Evolutionary conservation across 1,140 invertebrate species (phyloP).

Genomic region (Ylistrum balloti): DNA sequence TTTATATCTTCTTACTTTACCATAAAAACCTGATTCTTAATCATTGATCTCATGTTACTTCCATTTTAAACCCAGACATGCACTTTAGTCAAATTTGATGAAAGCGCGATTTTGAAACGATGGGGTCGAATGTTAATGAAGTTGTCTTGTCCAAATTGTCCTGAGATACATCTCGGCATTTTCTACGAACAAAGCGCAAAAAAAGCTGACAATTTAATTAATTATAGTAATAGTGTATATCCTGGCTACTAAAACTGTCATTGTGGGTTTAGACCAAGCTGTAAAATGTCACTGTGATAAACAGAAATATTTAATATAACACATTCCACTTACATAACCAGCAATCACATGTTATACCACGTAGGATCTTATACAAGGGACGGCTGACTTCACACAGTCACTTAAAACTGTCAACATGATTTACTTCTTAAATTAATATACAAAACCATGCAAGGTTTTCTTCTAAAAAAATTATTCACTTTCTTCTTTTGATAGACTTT

Average conservation of each 20-base stretch:
- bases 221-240: slow-evolving; percentile 27
- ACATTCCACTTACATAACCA: slow-evolving; percentile 6
- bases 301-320: slow-evolving; percentile 40
- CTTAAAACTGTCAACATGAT: background rate
- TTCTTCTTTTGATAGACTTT: background rate
- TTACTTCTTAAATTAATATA: background rate
- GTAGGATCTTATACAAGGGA: background rate
- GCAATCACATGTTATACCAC: background rate
- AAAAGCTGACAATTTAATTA: slow-evolving; percentile 24
- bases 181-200: background rate
- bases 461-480: background rate
- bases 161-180: background rate
- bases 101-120: background rate
- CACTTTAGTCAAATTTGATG: slow-evolving; percentile 8
- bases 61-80: background rate
- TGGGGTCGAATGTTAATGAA: background rate
- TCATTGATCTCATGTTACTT: background rate
- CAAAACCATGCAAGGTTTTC: background rate
- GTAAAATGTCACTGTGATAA: background rate
- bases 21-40: background rate
- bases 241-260: slow-evolving; percentile 6
- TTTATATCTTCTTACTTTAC: background rate
- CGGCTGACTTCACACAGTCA: background rate
- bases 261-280: background rate
- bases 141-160: background rate